Conservation (phyloP, 2,113 vertebrate species). For the Centrocercus urophasianus region DNA sequence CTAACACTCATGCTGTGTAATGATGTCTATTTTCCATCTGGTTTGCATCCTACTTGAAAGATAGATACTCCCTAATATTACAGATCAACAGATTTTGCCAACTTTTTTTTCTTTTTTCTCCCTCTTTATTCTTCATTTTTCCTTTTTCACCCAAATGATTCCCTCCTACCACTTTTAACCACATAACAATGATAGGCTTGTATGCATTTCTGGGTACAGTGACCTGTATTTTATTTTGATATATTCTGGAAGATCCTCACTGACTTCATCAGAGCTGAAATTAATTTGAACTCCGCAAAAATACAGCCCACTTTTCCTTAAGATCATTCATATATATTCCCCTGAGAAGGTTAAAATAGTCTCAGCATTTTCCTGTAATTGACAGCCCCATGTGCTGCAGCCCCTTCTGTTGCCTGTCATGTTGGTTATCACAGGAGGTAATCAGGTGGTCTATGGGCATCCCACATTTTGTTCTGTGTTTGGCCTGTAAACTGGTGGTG, state of each 20-base stretch:
- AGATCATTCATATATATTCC: background rate
- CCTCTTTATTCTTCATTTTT: background rate
- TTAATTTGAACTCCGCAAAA: background rate
- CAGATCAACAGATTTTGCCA: background rate
- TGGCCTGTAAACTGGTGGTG: conserved; percentile 21
- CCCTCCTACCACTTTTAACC: background rate
- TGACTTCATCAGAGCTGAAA: background rate
- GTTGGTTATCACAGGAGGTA: background rate
- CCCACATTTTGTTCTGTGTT: background rate
- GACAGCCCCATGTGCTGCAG: background rate
- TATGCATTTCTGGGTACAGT: background rate
- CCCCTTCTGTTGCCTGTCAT: background rate
- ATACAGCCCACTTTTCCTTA: background rate
- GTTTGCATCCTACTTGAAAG: background rate
- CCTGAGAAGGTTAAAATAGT: background rate
- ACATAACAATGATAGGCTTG: background rate
- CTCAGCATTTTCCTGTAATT: background rate
- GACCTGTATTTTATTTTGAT: background rate
- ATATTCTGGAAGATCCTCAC: background rate
- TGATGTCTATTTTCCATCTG: background rate
- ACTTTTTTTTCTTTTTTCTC: background rate
- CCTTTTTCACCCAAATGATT: background rate
- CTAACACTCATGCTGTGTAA: background rate
- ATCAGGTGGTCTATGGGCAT: conserved; percentile 48
- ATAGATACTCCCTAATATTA: background rate